Evolutionary conservation across 1,140 invertebrate species (phyloP).

Genomic region (Diuraphis noxia): DNA sequence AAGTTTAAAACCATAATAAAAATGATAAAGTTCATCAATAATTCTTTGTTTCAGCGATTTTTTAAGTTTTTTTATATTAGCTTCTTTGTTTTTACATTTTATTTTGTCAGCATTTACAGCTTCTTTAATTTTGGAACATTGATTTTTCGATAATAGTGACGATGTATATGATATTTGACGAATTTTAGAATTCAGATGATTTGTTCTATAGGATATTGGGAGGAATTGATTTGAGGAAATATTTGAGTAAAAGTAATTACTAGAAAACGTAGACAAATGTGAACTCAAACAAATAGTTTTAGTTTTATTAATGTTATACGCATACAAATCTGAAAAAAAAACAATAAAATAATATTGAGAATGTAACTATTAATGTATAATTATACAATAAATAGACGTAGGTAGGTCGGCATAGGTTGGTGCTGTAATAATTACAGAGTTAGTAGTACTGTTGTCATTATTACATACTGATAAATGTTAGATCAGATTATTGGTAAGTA

Average conservation of each 20-base stretch:
- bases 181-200: background rate
- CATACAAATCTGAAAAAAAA: background rate
- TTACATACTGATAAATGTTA: background rate
- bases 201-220: background rate
- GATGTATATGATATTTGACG: background rate
- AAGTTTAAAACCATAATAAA: conserved; percentile 96
- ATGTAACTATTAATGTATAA: background rate
- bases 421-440: background rate
- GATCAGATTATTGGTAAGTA: background rate
- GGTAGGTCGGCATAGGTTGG: background rate
- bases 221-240: background rate
- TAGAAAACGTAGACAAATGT: background rate
- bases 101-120: conserved; percentile 82
- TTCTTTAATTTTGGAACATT: conserved; percentile 88
- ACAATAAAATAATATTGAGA: background rate
- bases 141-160: conserved; percentile 61
- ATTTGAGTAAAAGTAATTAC: background rate
- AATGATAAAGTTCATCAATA: conserved; percentile 86
- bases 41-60: conserved; percentile 73
- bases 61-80: conserved; percentile 65
- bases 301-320: background rate
- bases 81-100: conserved; percentile 64
- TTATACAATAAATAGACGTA: background rate
- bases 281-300: background rate
- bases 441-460: background rate